Evolutionary conservation across 2,888 invertebrate species (phyloP).

Genomic region (Sepioteuthis lessoniana): DNA sequence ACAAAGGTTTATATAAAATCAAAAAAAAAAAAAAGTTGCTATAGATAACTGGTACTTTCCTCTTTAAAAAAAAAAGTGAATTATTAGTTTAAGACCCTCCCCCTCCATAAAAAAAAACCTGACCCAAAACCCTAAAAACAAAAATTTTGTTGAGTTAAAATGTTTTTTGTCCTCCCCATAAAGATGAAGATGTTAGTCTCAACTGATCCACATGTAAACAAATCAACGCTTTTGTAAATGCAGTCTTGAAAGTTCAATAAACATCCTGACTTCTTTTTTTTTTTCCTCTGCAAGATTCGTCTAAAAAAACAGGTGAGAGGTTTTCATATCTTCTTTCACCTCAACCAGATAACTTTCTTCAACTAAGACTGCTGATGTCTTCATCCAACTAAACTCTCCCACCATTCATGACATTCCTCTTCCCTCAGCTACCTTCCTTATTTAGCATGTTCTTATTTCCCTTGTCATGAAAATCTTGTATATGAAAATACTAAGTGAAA

Average conservation of each 20-base stretch:
- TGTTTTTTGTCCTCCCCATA: background rate
- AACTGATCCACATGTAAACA: background rate
- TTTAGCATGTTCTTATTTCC: background rate
- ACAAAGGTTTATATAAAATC: no score
- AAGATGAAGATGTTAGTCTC: background rate
- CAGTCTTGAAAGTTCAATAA: background rate
- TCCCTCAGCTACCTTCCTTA: background rate
- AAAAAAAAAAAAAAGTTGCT: no score
- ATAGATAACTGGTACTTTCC: no score
- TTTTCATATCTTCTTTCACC: slow-evolving; percentile 12
- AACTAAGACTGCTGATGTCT: background rate
- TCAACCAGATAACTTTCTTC: background rate
- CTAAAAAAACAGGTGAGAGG: slow-evolving; percentile 41
- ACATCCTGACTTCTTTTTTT: background rate
- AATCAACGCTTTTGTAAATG: background rate
- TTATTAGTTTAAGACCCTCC: no score
- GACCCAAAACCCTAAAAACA: no score
- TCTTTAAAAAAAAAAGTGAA: no score
- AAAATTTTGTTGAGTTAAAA: no score
- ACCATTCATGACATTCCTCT: background rate
- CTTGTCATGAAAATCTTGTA: background rate
- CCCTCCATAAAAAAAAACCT: no score
- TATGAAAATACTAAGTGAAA: background rate
- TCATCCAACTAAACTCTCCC: background rate
- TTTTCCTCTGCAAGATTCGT: slow-evolving; percentile 37